Evolutionary conservation across 2,888 invertebrate genomes (phyloP).

Genomic region (Sphaerophoria taeniata): DNA sequence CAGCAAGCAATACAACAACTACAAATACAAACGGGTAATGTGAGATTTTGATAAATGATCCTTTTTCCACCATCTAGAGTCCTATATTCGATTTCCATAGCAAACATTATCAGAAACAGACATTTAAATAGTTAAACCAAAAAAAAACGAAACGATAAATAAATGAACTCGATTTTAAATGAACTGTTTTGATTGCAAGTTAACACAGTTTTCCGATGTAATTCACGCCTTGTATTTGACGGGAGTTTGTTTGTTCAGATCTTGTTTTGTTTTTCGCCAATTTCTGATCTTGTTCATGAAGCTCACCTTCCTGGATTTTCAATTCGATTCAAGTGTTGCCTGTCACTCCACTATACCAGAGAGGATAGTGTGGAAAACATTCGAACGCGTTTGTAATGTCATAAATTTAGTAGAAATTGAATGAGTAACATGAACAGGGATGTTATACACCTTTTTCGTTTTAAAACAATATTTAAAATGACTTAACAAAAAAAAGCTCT

Average conservation of each 20-base stretch:
- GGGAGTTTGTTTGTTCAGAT: slow-evolving; percentile 18
- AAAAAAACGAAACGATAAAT: slow-evolving; percentile 3
- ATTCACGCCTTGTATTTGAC: slow-evolving; percentile 68
- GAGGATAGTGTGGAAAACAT: slow-evolving; percentile 2
- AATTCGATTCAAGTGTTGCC: slow-evolving; percentile 1
- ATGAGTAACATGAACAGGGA: slow-evolving; percentile 42
- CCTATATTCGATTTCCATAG: slow-evolving; percentile 16
- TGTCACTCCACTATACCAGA: background rate
- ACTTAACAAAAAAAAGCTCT: no score
- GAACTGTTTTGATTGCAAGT: slow-evolving; percentile 71
- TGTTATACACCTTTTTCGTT: background rate
- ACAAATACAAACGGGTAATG: slow-evolving; percentile 66
- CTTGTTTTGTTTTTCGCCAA: slow-evolving; percentile 11
- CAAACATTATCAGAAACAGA: background rate
- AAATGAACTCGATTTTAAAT: slow-evolving; percentile 49
- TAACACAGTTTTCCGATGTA: slow-evolving; percentile 70
- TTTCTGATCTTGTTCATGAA: background rate
- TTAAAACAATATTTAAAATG: no score
- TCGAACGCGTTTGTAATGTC: slow-evolving; percentile 52
- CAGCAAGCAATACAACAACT: slow-evolving; percentile 49
- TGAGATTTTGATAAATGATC: slow-evolving; percentile 74
- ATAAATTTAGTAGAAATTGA: slow-evolving; percentile 57
- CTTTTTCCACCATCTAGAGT: slow-evolving; percentile 48
- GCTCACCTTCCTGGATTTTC: slow-evolving; percentile 51
- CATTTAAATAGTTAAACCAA: slow-evolving; percentile 9